Evolutionary conservation across 1,140 invertebrate genomes (phyloP).

Genomic region (Panagrolaimus sp.): DNA sequence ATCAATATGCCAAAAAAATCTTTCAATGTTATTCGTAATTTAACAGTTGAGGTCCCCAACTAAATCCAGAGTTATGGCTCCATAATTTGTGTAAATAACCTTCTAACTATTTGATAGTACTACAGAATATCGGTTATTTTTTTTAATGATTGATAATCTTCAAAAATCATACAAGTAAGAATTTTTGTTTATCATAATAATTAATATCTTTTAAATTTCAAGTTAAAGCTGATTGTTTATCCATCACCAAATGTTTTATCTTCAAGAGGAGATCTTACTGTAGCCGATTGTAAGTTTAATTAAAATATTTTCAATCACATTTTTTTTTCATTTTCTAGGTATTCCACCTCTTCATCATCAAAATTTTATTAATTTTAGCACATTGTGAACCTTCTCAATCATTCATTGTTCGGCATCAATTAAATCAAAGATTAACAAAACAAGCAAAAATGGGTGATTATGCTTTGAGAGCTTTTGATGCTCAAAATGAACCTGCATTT

Average conservation of each 20-base stretch:
- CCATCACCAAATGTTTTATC: constrained; percentile 94
- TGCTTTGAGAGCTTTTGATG: constrained; percentile 1
- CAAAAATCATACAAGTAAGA: constrained; percentile 70
- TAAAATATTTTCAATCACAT: too few species aligned
- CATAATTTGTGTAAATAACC: too few species aligned
- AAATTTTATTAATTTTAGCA: constrained; percentile 54
- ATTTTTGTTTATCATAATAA: constrained; percentile 60
- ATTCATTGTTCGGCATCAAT: constrained; percentile 27
- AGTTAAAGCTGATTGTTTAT: constrained; percentile 86
- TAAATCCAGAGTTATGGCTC: too few species aligned
- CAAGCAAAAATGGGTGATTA: constrained; percentile 34
- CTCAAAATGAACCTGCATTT: constrained; percentile 29
- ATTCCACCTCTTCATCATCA: constrained; percentile 88
- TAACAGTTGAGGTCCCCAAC: too few species aligned
- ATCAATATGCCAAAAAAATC: too few species aligned
- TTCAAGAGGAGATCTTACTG: constrained; percentile 79
- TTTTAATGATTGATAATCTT: constrained; percentile 92
- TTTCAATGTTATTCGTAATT: too few species aligned
- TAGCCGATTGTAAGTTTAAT: constrained; percentile 84
- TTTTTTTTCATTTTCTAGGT: too few species aligned
- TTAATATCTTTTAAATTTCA: constrained; percentile 63
- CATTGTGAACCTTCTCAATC: constrained; percentile 42
- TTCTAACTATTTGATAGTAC: too few species aligned
- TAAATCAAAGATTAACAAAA: constrained; percentile 22
- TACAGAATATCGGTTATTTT: too few species aligned